These are phyloP conservation scores for Tragelaphus buxtoni DNA, from an alignment of 2,113 vertebrate genomes.

Conservation along the genomic window DNA sequence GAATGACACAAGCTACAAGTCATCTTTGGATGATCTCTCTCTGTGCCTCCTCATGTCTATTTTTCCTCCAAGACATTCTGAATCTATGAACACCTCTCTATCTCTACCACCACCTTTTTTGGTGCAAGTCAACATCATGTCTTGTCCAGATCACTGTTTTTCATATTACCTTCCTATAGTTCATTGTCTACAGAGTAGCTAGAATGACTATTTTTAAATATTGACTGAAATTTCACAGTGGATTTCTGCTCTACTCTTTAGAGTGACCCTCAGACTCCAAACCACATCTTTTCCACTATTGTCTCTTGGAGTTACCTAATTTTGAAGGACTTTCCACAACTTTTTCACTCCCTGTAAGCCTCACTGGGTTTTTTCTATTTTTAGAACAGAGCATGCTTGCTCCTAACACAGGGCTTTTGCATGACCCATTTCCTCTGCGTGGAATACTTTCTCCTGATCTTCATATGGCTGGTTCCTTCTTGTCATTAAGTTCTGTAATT, in stretches of 20 bases:
- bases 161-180: neutral
- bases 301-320: neutral
- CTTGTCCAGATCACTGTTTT: neutral
- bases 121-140: neutral
- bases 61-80: neutral
- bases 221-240: neutral
- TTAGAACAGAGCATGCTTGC: neutral
- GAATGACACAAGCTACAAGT: neutral
- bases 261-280: neutral
- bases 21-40: neutral
- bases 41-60: neutral
- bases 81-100: neutral
- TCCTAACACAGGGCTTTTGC: neutral
- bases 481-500: neutral
- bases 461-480: neutral
- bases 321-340: neutral
- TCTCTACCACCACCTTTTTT: neutral
- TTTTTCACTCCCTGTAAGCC: neutral
- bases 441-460: neutral
- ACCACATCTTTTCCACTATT: neutral
- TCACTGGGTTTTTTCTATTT: neutral
- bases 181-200: neutral
- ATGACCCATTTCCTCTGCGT: neutral
- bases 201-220: neutral
- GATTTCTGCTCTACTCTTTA: neutral